Percentiles rank a stretch among this genome's conserved stretches.
Conservation (phyloP, 2,888 invertebrate species). For the Nomada flava region DNA sequence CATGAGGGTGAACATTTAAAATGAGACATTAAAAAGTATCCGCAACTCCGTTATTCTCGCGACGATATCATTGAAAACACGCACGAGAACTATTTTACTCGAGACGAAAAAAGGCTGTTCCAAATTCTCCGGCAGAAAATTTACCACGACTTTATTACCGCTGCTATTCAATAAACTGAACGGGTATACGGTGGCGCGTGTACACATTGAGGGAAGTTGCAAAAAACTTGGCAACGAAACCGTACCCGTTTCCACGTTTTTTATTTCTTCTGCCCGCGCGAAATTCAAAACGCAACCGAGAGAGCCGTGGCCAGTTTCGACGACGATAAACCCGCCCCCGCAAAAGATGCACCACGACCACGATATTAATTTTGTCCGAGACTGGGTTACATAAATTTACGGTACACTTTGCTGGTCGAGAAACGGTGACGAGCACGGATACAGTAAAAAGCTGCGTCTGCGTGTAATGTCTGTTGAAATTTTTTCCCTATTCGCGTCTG, state of each 20-base stretch:
- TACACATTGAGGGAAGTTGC: slow-evolving; percentile 1
- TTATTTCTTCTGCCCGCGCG: not conserved
- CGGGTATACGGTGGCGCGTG: slow-evolving; percentile 6
- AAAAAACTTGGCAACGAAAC: slow-evolving; percentile 15
- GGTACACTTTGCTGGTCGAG: not conserved
- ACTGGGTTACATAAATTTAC: slow-evolving; percentile 39
- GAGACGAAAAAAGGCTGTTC: not conserved
- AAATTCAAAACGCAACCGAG: slow-evolving; percentile 18
- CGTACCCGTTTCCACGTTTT: not conserved
- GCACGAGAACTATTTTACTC: not conserved
- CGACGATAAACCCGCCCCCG: slow-evolving; percentile 17
- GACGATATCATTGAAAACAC: not conserved
- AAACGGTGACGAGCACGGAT: not conserved
- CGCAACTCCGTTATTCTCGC: not conserved
- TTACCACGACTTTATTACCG: slow-evolving; percentile 17
- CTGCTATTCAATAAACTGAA: slow-evolving; percentile 30
- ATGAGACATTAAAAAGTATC: not conserved
- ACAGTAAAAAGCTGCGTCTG: not conserved
- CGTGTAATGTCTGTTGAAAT: too few species aligned
- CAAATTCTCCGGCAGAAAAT: slow-evolving; percentile 20
- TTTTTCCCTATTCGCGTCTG: too few species aligned
- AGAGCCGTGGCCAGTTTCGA: not conserved
- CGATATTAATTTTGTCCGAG: slow-evolving; percentile 46
- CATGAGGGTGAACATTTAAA: too few species aligned
- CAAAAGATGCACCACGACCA: slow-evolving; percentile 16